phyloP scores from a whole-genome alignment of 2,797 vertebrate species.

The Columba guinea region DNA sequence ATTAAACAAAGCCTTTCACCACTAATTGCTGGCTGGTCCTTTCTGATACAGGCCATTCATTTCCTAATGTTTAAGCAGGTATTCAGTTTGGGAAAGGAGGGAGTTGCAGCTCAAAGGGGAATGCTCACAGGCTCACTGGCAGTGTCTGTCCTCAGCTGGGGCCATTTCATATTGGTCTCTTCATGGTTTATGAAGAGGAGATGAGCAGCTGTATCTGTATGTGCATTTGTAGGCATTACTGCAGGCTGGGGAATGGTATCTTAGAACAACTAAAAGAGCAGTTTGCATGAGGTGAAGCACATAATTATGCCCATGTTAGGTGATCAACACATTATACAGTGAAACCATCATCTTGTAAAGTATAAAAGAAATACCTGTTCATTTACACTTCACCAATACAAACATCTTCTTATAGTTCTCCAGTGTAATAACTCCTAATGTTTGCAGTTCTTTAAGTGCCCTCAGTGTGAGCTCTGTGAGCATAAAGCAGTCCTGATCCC shows the following conservation, averaged over 20 bases:
- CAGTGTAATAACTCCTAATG: neutral
- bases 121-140: neutral
- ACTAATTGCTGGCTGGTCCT: slow-evolving; percentile 25
- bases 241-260: neutral
- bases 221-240: neutral
- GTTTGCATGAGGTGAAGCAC: neutral
- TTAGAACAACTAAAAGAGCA: neutral
- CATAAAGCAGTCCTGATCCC: neutral
- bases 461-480: neutral
- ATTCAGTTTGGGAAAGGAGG: neutral
- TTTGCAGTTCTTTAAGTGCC: neutral
- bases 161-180: neutral
- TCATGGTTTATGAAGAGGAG: neutral
- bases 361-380: neutral
- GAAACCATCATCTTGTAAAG: neutral
- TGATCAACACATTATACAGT: neutral
- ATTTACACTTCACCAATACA: neutral
- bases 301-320: neutral
- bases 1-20: slow-evolving; percentile 28
- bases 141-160: neutral
- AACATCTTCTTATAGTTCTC: neutral
- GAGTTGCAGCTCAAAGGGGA: neutral
- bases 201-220: neutral
- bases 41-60: neutral
- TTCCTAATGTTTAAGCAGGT: neutral